Percentiles rank a stretch among this genome's conserved stretches.
phyloP scores from a whole-genome alignment of 2,797 vertebrate species.

The Rhynchotus rufescens region DNA sequence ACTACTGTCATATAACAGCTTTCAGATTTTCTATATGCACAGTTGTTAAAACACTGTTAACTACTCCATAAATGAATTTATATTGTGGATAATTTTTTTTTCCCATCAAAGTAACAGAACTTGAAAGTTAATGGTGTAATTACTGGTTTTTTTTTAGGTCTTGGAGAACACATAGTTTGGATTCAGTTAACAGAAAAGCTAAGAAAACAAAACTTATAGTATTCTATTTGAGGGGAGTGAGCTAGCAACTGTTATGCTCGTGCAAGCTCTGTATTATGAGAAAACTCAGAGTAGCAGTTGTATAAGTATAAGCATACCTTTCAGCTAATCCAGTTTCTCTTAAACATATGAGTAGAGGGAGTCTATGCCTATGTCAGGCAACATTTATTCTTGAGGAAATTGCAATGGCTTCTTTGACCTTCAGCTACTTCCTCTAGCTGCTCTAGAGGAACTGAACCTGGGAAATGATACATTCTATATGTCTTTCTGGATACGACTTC shows the following conservation, averaged over 20 bases:
- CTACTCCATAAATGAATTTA: not conserved
- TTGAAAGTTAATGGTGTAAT: not conserved
- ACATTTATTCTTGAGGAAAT: not conserved
- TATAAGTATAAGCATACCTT: not conserved
- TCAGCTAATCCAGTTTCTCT: not conserved
- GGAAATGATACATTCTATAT: not conserved
- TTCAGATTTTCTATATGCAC: not conserved
- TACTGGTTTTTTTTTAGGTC: not conserved
- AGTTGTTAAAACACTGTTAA: not conserved
- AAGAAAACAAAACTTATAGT: not conserved
- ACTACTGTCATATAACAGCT: not conserved
- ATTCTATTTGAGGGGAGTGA: not conserved
- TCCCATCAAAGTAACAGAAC: not conserved
- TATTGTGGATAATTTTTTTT: accelerated
- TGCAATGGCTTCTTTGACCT: not conserved
- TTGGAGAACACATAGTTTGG: not conserved
- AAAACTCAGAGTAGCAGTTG: not conserved
- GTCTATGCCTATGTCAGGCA: not conserved
- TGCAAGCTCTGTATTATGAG: not conserved
- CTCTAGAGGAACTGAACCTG: not conserved
- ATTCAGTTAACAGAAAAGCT: not conserved
- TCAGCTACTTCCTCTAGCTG: not conserved
- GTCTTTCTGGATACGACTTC: not conserved
- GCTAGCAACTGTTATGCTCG: not conserved
- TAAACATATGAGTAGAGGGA: accelerated